These are phyloP conservation scores for Leptinotarsa rubiginosa DNA, from an alignment of 2,888 invertebrate genomes.

Conservation along the genomic window DNA sequence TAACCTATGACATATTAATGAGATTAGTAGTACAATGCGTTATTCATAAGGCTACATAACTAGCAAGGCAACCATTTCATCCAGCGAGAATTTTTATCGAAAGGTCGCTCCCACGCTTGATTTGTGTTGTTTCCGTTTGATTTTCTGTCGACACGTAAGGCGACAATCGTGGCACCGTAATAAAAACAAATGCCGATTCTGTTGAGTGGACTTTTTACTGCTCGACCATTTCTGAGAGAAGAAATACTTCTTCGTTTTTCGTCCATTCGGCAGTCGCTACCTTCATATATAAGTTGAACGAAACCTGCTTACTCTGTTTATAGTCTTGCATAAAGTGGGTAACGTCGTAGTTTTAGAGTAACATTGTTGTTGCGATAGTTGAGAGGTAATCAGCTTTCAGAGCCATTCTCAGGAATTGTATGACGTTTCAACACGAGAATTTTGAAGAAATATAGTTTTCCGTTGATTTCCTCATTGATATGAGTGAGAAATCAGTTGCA, in stretches of 20 bases:
- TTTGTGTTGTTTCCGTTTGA: constrained; percentile 36
- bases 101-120: constrained; percentile 26
- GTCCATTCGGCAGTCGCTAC: constrained; percentile 13
- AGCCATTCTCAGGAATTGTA: neutral
- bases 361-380: constrained; percentile 9
- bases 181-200: constrained; percentile 41
- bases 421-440: too few species aligned
- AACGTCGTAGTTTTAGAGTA: neutral
- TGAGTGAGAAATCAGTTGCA: too few species aligned
- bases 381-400: neutral
- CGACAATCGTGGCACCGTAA: constrained; percentile 38
- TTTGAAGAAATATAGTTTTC: too few species aligned
- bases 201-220: constrained; percentile 38
- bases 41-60: too few species aligned
- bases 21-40: too few species aligned
- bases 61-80: constrained; percentile 2
- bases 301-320: constrained; percentile 18
- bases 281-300: constrained; percentile 18
- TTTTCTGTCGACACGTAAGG: constrained; percentile 36
- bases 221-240: constrained; percentile 13
- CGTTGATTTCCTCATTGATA: too few species aligned
- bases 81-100: constrained; percentile 19
- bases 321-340: neutral
- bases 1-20: too few species aligned
- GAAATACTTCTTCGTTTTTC: constrained; percentile 24